phyloP scores from a whole-genome alignment of 1,140 invertebrate genomes.

The Microplitis mediator region DNA sequence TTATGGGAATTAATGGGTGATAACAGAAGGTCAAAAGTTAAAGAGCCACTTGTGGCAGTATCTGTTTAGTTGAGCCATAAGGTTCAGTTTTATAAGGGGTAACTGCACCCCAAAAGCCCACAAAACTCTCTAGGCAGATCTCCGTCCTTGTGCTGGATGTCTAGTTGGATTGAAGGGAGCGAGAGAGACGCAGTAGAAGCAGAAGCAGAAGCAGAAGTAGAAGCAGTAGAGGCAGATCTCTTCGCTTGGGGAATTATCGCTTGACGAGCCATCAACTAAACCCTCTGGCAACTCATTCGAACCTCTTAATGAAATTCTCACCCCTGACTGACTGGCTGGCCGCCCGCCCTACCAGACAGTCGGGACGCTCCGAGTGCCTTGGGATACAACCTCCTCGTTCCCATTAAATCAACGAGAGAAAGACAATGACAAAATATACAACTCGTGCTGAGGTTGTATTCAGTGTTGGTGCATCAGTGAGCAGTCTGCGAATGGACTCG shows the following conservation, averaged over 20 bases:
- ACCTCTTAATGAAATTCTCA: slow-evolving; percentile 67
- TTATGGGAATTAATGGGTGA: slow-evolving; percentile 53
- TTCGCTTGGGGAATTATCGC: slow-evolving; percentile 62
- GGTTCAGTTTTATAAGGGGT: slow-evolving; percentile 60
- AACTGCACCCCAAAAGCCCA: slow-evolving; percentile 49
- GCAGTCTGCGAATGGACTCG: not conserved
- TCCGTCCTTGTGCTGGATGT: slow-evolving; percentile 15
- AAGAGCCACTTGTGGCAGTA: slow-evolving; percentile 65
- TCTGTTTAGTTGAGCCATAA: slow-evolving; percentile 64
- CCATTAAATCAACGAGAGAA: not conserved
- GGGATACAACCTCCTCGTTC: slow-evolving; percentile 24
- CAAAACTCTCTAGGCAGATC: slow-evolving; percentile 29
- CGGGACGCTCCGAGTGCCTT: slow-evolving; percentile 46
- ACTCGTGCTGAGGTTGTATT: no score
- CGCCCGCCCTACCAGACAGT: slow-evolving; percentile 50
- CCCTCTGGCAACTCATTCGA: slow-evolving; percentile 62
- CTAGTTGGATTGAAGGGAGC: no score
- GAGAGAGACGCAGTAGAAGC: not conserved
- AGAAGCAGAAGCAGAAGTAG: slow-evolving; percentile 6
- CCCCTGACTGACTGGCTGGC: slow-evolving; percentile 60
- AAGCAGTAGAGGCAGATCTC: slow-evolving; percentile 38
- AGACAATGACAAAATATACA: not conserved
- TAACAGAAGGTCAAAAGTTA: slow-evolving; percentile 62
- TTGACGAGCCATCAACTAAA: slow-evolving; percentile 64
- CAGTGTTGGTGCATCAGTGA: no score